phyloP scores from a whole-genome alignment of 53 echinoderm and acorn worm genomes.

The Pentamera pediparva region DNA sequence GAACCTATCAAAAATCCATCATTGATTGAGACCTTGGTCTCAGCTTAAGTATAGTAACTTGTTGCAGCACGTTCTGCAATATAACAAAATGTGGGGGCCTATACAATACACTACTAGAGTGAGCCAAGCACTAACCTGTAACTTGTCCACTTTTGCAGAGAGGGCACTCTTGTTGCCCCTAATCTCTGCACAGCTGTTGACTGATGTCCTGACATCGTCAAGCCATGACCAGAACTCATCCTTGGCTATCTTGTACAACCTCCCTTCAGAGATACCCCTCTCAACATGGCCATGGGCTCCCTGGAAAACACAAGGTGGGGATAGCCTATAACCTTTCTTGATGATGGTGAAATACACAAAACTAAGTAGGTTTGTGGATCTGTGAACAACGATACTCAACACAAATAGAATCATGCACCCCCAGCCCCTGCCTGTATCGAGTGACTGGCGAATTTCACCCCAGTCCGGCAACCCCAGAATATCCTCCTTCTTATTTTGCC shows the following conservation, averaged over 20 bases:
- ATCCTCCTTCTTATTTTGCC: too few species aligned
- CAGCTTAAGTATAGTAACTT: slow-evolving; percentile 7
- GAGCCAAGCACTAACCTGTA: background rate
- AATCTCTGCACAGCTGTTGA: background rate
- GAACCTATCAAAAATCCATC: too few species aligned
- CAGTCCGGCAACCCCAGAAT: too few species aligned
- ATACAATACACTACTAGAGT: too few species aligned
- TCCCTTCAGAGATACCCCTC: slow-evolving; percentile 5
- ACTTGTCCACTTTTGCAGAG: slow-evolving; percentile 12
- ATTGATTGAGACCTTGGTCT: too few species aligned
- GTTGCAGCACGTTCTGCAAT: background rate
- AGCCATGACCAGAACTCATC: slow-evolving; percentile 22
- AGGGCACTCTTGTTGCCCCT: slow-evolving; percentile 8
- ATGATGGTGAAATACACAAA: too few species aligned
- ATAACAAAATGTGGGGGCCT: background rate
- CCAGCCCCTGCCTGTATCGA: too few species aligned
- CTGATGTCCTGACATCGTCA: background rate
- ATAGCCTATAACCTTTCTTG: too few species aligned
- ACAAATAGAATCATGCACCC: too few species aligned
- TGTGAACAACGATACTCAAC: too few species aligned
- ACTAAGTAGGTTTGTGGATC: too few species aligned
- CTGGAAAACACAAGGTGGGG: background rate
- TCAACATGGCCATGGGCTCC: slow-evolving; percentile 6
- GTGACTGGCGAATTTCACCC: too few species aligned
- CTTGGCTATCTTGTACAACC: background rate